Conservation (phyloP, 2,888 invertebrate genomes). For the Cephus spinipes region DNA sequence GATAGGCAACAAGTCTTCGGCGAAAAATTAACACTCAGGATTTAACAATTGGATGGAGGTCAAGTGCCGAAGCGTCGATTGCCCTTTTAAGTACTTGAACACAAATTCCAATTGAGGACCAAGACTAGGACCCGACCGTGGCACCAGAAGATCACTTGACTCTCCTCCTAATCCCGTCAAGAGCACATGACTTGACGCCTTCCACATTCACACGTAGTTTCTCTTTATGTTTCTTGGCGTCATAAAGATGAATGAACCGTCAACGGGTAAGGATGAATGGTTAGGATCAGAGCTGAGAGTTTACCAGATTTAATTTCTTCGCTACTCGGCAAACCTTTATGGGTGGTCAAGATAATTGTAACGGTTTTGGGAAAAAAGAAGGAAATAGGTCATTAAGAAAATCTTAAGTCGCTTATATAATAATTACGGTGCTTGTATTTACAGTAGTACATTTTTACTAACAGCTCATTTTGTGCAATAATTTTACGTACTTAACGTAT, state of each 20-base stretch:
- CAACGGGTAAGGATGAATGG: not conserved
- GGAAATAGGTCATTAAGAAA: not conserved
- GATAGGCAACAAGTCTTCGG: not conserved
- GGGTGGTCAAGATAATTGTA: slow-evolving; percentile 5
- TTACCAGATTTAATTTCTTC: slow-evolving; percentile 5
- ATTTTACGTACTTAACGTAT: not conserved
- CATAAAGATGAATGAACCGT: slow-evolving; percentile 7
- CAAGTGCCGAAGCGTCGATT: not conserved
- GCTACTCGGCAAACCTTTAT: not conserved
- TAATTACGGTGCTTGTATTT: not conserved
- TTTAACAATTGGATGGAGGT: not conserved
- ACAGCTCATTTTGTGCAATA: not conserved
- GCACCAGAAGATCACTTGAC: slow-evolving; percentile 5
- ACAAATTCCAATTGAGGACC: not conserved
- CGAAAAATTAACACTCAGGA: not conserved
- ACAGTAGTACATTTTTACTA: not conserved
- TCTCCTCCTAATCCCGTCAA: not conserved
- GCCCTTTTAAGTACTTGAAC: not conserved
- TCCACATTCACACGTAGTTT: not conserved
- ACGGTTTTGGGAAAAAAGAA: not conserved
- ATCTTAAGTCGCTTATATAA: not conserved
- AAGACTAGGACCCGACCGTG: not conserved
- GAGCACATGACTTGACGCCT: not conserved
- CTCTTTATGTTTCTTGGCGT: not conserved
- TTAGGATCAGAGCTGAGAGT: not conserved